phyloP scores from a whole-genome alignment of 2,888 invertebrate species.

The Fragum sueziense region DNA sequence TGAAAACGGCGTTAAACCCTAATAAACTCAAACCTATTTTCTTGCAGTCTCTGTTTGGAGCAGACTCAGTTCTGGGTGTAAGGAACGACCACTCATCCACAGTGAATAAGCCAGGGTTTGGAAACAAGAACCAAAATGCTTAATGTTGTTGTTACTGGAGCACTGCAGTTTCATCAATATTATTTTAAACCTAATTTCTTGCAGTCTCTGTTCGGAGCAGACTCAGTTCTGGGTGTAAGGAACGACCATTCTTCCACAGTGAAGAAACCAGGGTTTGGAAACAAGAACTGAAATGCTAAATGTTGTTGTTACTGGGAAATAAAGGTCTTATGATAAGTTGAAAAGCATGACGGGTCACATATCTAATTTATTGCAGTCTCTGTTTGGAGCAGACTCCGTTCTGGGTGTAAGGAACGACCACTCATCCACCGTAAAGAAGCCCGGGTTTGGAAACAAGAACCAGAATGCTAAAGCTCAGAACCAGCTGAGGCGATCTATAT shows the following conservation, averaged over 20 bases:
- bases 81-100: constrained; percentile 85
- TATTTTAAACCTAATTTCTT: too few relatives aligned
- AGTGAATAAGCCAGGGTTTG: constrained; percentile 84
- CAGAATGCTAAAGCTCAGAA: constrained; percentile 71
- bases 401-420: constrained; percentile 84
- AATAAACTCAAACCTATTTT: too few relatives aligned
- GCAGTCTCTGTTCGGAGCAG: constrained; percentile 63
- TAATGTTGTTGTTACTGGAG: too few relatives aligned
- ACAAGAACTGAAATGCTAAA: constrained; percentile 82
- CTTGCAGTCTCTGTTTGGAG: constrained; percentile 59
- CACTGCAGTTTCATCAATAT: too few relatives aligned
- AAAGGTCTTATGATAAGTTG: too few relatives aligned
- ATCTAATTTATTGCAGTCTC: constrained; percentile 33
- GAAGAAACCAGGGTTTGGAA: constrained; percentile 84
- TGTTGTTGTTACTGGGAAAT: too few relatives aligned
- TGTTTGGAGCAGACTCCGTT: constrained; percentile 70
- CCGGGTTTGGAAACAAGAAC: constrained; percentile 84
- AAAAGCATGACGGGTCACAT: too few relatives aligned
- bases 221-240: constrained; percentile 79
- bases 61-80: constrained; percentile 77
- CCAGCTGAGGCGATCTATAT: constrained; percentile 84
- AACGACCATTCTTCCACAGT: constrained; percentile 85
- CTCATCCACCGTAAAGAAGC: constrained; percentile 85
- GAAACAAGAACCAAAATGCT: constrained; percentile 82
- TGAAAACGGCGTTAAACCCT: too few relatives aligned